phyloP scores from a whole-genome alignment of 2,797 vertebrate species.

The Anolis apletophallus region DNA sequence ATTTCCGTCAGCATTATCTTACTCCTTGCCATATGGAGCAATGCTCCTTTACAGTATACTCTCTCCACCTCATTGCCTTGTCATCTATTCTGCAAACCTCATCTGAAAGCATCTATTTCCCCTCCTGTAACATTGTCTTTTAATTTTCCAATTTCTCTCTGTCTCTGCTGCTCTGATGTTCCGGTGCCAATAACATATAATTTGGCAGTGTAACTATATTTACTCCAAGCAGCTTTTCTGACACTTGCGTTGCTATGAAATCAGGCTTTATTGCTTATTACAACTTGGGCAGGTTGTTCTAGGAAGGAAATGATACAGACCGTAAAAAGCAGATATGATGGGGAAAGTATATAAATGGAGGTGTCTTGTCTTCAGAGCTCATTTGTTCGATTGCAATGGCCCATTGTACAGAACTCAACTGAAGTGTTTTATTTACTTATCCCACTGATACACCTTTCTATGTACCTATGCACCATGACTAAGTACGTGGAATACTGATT shows the following conservation, averaged over 20 bases:
- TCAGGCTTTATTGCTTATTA: slow-evolving; percentile 65
- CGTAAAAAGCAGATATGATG: slow-evolving; percentile 41
- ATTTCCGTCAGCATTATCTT: neutral
- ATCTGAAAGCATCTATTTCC: slow-evolving; percentile 54
- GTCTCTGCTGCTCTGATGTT: slow-evolving; percentile 43
- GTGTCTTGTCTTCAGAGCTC: slow-evolving; percentile 55
- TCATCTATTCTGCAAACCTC: slow-evolving; percentile 61
- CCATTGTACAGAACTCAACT: slow-evolving; percentile 47
- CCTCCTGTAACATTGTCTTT: slow-evolving; percentile 35
- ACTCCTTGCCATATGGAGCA: slow-evolving; percentile 19
- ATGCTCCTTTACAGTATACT: slow-evolving; percentile 11
- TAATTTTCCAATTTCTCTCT: slow-evolving; percentile 64
- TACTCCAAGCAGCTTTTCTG: slow-evolving; percentile 62
- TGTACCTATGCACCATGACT: too few relatives aligned
- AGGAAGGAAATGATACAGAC: slow-evolving; percentile 59
- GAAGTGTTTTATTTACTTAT: slow-evolving; percentile 61
- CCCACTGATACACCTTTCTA: slow-evolving; percentile 35
- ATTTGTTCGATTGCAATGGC: slow-evolving; percentile 55
- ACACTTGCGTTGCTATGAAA: slow-evolving; percentile 62
- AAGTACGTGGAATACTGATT: neutral
- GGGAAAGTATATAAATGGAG: slow-evolving; percentile 38
- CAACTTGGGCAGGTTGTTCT: slow-evolving; percentile 63
- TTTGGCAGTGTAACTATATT: slow-evolving; percentile 57
- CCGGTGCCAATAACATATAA: slow-evolving; percentile 52
- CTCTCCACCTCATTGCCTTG: slow-evolving; percentile 54